A percentile compares a stretch with the other conserved stretches of the same genome.
Conservation (phyloP, 2,113 vertebrate species). For the Deroptyus accipitrinus region DNA sequence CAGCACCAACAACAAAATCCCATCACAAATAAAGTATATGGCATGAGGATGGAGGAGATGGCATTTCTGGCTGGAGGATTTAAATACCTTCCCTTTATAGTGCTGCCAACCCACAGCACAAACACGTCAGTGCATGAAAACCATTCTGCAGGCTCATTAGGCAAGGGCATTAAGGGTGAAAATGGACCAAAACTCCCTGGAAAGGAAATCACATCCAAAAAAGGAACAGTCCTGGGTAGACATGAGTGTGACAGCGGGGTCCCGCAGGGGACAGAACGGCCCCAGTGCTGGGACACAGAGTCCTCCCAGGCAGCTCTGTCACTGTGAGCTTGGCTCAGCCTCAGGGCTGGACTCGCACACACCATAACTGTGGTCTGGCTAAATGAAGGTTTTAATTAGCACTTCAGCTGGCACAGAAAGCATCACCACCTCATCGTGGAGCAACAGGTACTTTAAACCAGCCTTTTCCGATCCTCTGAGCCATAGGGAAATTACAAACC, state of each 20-base stretch:
- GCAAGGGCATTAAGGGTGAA: neutral
- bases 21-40: slow-evolving; percentile 3
- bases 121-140: neutral
- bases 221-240: neutral
- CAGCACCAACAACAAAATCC: neutral
- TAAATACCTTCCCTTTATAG: slow-evolving; percentile 9
- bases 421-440: neutral
- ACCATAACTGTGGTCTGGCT: neutral
- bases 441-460: neutral
- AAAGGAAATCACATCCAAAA: neutral
- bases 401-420: neutral
- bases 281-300: neutral
- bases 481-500: slow-evolving; percentile 3
- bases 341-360: fast-evolving
- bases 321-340: neutral
- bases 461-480: neutral
- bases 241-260: neutral
- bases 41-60: neutral
- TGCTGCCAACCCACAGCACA: neutral
- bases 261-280: neutral
- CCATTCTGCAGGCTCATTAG: neutral
- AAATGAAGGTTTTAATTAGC: neutral
- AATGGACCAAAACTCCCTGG: slow-evolving; percentile 11
- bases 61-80: slow-evolving; percentile 6
- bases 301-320: neutral